Percentiles rank a stretch among this genome's conserved stretches.
These are phyloP conservation scores for Limnephilus rhombicus DNA, from an alignment of 2,888 invertebrate species.

Conservation along the genomic window DNA sequence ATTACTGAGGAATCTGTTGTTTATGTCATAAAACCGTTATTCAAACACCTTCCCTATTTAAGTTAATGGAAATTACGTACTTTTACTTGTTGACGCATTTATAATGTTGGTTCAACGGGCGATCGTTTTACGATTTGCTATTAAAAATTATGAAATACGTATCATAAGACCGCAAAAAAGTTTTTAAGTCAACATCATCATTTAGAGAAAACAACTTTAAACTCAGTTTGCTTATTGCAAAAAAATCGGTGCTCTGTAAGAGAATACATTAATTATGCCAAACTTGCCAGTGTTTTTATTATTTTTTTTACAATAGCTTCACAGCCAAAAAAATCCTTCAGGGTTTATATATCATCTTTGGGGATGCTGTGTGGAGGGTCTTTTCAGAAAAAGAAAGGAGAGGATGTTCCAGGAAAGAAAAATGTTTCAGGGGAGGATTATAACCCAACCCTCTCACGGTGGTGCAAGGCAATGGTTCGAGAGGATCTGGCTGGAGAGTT, in stretches of 20 bases:
- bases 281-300: too few species aligned
- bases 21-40: constrained; percentile 30
- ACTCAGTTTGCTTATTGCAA: neutral
- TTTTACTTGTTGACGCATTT: neutral
- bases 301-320: too few species aligned
- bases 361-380: too few species aligned
- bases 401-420: too few species aligned
- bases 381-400: too few species aligned
- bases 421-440: too few species aligned
- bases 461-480: too few species aligned
- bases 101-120: neutral
- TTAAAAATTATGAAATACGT: neutral
- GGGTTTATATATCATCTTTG: too few species aligned
- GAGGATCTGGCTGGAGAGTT: too few species aligned
- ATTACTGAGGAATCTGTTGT: constrained; percentile 24
- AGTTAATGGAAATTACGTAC: neutral
- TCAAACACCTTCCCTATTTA: neutral
- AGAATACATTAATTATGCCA: neutral
- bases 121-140: neutral
- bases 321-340: too few species aligned
- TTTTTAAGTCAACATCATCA: neutral
- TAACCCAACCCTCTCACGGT: too few species aligned
- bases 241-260: neutral
- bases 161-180: neutral
- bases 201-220: neutral